Evolutionary conservation across 92 coral and sea anemone genomes (phyloP).

Genomic region (Phymanthus crucifer): DNA sequence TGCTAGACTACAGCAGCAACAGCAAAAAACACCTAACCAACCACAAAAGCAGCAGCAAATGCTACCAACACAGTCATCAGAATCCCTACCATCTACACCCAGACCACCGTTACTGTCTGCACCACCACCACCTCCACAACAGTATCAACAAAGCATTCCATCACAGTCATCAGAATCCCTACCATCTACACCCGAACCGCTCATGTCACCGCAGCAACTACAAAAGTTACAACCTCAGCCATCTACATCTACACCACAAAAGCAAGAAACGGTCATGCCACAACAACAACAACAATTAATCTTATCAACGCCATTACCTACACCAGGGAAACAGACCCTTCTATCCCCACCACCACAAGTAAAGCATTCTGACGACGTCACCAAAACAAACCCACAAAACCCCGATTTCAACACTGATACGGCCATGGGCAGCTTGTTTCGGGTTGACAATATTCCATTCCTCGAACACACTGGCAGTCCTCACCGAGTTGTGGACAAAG

Average conservation of each 20-base stretch:
- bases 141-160: not conserved
- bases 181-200: not conserved
- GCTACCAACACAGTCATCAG: not conserved
- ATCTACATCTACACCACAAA: not conserved
- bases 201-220: not conserved
- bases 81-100: not conserved
- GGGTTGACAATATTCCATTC: slow-evolving; percentile 18
- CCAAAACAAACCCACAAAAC: not conserved
- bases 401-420: not conserved
- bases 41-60: not conserved
- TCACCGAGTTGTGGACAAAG: not conserved
- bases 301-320: not conserved
- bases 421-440: not conserved
- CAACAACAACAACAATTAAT: not conserved
- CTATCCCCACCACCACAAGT: not conserved
- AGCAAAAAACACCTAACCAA: not conserved
- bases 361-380: not conserved
- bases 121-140: not conserved
- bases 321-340: not conserved
- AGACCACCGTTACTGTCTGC: not conserved
- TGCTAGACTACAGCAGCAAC: not conserved
- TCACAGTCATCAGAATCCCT: not conserved
- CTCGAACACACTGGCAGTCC: slow-evolving; percentile 10
- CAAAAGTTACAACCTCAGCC: not conserved
- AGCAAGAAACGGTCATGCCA: not conserved